Base-by-base conservation (phyloP, 2,888 invertebrate genomes). In the Scaptomyza caliginosa region DNA sequence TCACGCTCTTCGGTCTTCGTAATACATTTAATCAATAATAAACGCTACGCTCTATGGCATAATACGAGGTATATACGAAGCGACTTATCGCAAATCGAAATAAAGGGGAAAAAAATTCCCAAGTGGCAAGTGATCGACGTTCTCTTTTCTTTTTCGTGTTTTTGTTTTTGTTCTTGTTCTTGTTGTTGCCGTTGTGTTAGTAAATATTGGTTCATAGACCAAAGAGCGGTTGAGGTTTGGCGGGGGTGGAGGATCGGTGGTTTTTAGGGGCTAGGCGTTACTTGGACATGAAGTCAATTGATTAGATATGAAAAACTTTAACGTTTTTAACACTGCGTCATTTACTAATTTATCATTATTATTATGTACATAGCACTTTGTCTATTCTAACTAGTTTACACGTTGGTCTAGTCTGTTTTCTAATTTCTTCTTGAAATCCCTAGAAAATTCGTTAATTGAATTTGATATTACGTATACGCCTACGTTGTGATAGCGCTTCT, bases 291-390 rank as follows among this genome's bases (percentile, higher is more conserved):
- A 34, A 70, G 70, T 64, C 70, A 59, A 70, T 51, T 55, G 73
- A 73, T 73, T 73, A 73, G 73, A 73, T 73, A 74, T 55, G 74
- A 34, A 28, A 13, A 34, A 45, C 49, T 45, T 56, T 64, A 73
- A 36, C 55, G 40, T 21, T 51, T 58, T 72, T 34, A 79, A 56
- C 66, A 83, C 80, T 87, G 86, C 86, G 86, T 80, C 83, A 87
- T 79, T 77, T 74, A 80, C 81, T 60, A 77, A 77, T 74, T 70
- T 84, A 76, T 86, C 81, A 71, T 43, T 60, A 68, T 82, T 69
- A 74, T 84, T 48, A 28, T 56, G 45, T 0, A 6, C n/a, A n/a
- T n/a, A 28, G 17, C 19, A 24, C 42, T 40, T 40, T 38, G 23
- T 50, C 30, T 40, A 16, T 55, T 56, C 59, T 69, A 69, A 71